These are phyloP conservation scores for Tryphoninae sp. DNA, from an alignment of 2,888 invertebrate genomes.

Conservation along the genomic window DNA sequence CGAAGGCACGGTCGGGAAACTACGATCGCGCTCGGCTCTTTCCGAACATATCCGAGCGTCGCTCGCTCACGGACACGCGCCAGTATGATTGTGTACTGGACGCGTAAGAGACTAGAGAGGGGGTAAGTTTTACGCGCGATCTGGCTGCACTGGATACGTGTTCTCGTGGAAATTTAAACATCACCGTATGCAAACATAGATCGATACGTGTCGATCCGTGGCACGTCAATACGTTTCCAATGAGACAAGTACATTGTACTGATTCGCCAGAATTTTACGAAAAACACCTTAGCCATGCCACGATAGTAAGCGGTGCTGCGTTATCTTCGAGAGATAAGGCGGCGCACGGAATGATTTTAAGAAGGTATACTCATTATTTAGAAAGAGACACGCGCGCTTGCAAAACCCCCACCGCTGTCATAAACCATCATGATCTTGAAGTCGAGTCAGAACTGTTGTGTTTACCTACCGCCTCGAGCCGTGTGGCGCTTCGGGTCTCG, in stretches of 20 bases:
- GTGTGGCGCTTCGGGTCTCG: constrained; percentile 78
- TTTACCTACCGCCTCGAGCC: constrained; percentile 75
- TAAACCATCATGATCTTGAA: too few relatives aligned
- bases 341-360: background rate
- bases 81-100: too few relatives aligned
- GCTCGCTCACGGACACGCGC: too few relatives aligned
- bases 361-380: constrained; percentile 1
- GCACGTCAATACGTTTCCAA: constrained; percentile 36
- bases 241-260: constrained; percentile 47
- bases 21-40: too few relatives aligned
- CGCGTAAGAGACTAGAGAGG: too few relatives aligned
- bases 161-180: constrained; percentile 1
- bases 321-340: constrained; percentile 54
- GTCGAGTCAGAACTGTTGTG: background rate
- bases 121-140: too few relatives aligned
- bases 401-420: too few relatives aligned
- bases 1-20: too few relatives aligned
- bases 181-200: background rate
- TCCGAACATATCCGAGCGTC: too few relatives aligned
- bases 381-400: background rate
- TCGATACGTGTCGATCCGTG: constrained; percentile 8
- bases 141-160: too few relatives aligned
- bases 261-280: background rate
- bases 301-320: background rate
- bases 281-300: background rate